A percentile compares a stretch with the other conserved stretches of the same genome.
These are phyloP conservation scores for Sylvia borin DNA, from an alignment of 2,797 vertebrate species.

Conservation along the genomic window DNA sequence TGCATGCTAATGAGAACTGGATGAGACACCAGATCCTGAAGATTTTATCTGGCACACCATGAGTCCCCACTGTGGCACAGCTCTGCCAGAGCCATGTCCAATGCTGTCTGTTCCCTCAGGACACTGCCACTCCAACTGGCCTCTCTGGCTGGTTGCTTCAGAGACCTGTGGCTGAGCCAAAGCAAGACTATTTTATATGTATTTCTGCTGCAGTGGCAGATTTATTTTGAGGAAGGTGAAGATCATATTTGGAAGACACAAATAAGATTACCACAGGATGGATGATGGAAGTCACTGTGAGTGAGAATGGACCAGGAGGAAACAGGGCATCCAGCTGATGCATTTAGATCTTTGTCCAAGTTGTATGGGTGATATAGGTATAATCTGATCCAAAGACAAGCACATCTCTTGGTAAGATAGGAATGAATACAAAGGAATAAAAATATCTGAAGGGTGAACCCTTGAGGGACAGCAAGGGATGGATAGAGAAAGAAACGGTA, in stretches of 20 bases:
- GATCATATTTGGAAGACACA: not conserved
- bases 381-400: not conserved
- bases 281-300: fast-evolving
- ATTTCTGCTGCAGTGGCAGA: not conserved
- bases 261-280: not conserved
- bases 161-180: not conserved
- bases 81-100: not conserved
- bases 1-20: not conserved
- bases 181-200: not conserved
- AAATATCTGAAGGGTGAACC: not conserved
- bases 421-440: not conserved
- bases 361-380: not conserved
- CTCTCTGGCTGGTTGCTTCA: not conserved
- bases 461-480: not conserved
- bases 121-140: not conserved
- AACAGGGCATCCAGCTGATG: not conserved
- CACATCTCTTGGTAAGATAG: not conserved
- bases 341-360: not conserved
- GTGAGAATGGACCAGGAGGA: not conserved
- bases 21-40: not conserved
- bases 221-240: not conserved
- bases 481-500: not conserved
- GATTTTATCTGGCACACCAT: not conserved
- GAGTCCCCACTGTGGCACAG: not conserved
- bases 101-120: not conserved